Conservation (phyloP, 1,140 invertebrate genomes). For the Lepidotrigona ventralis region DNA sequence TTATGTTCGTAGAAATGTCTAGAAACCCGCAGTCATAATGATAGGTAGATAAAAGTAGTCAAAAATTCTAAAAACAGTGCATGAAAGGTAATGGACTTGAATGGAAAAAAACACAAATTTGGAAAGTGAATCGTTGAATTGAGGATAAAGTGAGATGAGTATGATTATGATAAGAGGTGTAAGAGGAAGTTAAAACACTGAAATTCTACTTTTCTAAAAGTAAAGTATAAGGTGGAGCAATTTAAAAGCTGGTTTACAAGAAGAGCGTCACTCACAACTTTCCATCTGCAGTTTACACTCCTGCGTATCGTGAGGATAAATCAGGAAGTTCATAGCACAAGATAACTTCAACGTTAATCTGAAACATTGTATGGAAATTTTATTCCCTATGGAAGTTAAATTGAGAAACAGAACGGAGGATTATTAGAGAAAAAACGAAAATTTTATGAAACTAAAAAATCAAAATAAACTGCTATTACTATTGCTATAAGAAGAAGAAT, state of each 20-base stretch:
- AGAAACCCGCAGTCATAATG: too few relatives aligned
- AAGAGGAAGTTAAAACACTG: not conserved
- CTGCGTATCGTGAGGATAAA: constrained; percentile 95
- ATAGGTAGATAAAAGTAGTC: not conserved
- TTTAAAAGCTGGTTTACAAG: not conserved
- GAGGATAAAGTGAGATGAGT: not conserved
- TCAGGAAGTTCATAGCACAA: constrained; percentile 95
- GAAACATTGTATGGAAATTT: constrained; percentile 57
- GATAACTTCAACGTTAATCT: constrained; percentile 90
- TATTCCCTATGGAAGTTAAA: not conserved
- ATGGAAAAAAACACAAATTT: not conserved
- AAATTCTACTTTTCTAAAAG: not conserved
- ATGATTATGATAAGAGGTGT: not conserved
- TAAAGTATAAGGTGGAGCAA: not conserved
- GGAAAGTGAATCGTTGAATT: not conserved
- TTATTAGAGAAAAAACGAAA: not conserved
- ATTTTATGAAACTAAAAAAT: not conserved
- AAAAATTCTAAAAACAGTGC: not conserved
- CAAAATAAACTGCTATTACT: not conserved
- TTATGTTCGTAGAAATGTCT: too few relatives aligned
- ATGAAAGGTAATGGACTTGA: not conserved
- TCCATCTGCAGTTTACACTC: constrained; percentile 96
- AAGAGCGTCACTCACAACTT: constrained; percentile 86
- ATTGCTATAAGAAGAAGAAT: not conserved
- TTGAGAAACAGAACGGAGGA: too few relatives aligned